Conservation (phyloP, 2,888 invertebrate genomes). For the Entomobrya proxima region DNA sequence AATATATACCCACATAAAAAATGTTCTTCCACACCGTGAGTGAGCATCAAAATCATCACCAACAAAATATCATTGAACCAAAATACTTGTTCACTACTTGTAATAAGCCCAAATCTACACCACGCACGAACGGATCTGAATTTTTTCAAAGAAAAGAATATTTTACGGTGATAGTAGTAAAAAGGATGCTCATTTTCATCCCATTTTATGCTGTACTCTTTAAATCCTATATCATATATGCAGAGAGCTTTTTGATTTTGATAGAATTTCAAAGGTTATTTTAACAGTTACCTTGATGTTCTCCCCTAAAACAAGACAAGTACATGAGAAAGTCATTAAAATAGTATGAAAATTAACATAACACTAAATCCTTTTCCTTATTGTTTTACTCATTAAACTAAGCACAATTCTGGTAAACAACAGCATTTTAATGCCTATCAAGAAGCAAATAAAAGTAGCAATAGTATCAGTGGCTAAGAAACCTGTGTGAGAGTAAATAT, state of each 20-base stretch:
- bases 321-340: constrained; percentile 37
- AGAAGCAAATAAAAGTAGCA: not conserved
- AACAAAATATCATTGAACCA: constrained; percentile 47
- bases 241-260: not conserved
- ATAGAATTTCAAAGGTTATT: not conserved
- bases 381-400: constrained; percentile 6
- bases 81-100: constrained; percentile 61
- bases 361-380: constrained; percentile 3
- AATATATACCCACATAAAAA: not conserved
- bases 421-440: not conserved
- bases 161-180: not conserved
- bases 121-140: constrained; percentile 6
- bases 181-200: not conserved
- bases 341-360: constrained; percentile 39
- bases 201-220: not conserved
- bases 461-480: not conserved
- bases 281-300: not conserved
- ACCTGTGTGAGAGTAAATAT: not conserved
- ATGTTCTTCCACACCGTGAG: constrained; percentile 9
- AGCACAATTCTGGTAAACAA: not conserved
- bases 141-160: not conserved
- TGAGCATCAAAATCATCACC: not conserved
- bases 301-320: not conserved
- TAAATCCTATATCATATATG: not conserved
- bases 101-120: constrained; percentile 47